A percentile compares a stretch with the other conserved stretches of the same genome.
These are phyloP conservation scores for Muscicapa comitata DNA, from an alignment of 2,797 vertebrate genomes.

Conservation along the genomic window DNA sequence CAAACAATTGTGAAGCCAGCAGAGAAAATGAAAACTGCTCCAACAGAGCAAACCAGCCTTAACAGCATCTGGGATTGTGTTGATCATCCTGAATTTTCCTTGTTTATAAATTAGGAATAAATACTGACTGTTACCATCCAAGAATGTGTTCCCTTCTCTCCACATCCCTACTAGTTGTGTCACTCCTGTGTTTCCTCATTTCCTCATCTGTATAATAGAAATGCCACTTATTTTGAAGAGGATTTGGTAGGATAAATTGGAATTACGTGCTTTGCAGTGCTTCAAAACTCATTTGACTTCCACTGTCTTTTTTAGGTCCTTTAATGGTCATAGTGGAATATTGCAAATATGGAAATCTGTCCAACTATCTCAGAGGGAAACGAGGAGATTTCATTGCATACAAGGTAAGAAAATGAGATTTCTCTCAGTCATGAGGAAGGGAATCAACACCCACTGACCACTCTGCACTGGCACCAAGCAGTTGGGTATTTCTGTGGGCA, in stretches of 20 bases:
- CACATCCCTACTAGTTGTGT: background rate
- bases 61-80: background rate
- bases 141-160: background rate
- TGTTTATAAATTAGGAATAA: background rate
- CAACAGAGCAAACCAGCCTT: background rate
- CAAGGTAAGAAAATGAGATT: slow-evolving; percentile 77
- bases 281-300: slow-evolving; percentile 15
- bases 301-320: slow-evolving; percentile 75
- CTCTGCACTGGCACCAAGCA: background rate
- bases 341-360: slow-evolving; percentile 94
- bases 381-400: slow-evolving; percentile 88
- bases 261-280: background rate
- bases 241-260: background rate
- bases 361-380: slow-evolving; percentile 88
- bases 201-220: background rate
- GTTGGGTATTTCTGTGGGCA: background rate
- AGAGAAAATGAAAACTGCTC: background rate
- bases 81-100: background rate
- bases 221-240: background rate
- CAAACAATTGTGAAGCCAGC: background rate
- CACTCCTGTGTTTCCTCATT: background rate
- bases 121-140: background rate
- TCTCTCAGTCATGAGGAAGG: background rate
- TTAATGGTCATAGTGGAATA: slow-evolving; percentile 97
- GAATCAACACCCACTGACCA: background rate